Evolutionary conservation across 2,888 invertebrate species (phyloP).

Genomic region (Polydrusus pterygomalis): DNA sequence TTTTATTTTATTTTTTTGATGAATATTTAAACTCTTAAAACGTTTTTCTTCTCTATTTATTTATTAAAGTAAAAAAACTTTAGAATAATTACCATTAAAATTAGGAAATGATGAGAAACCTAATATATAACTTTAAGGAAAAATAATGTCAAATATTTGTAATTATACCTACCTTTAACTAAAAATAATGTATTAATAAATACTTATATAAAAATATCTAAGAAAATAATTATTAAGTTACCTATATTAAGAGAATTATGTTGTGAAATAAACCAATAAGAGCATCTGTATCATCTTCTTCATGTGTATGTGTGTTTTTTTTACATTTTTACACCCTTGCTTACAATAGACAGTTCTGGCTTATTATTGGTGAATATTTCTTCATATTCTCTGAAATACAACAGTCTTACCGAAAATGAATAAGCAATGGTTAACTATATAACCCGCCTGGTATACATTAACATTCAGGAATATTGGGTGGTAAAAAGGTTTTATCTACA

Average conservation of each 20-base stretch:
- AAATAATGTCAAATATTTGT: constrained; percentile 61
- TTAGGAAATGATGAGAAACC: neutral
- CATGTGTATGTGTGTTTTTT: constrained; percentile 16
- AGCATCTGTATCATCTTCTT: constrained; percentile 30
- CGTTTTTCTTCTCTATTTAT: neutral
- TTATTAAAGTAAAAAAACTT: neutral
- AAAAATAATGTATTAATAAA: constrained; percentile 1
- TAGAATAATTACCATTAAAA: too few species aligned
- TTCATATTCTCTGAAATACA: too few species aligned
- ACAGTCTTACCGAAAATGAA: too few species aligned
- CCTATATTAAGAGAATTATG: constrained; percentile 23
- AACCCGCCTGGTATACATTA: too few species aligned
- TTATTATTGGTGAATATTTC: too few species aligned
- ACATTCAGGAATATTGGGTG: too few species aligned
- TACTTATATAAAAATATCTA: constrained; percentile 5
- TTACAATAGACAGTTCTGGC: neutral
- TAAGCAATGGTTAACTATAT: too few species aligned
- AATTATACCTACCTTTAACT: constrained; percentile 61
- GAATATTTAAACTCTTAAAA: too few species aligned
- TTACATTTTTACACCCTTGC: constrained; percentile 10
- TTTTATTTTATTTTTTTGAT: too few species aligned
- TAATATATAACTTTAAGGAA: constrained; percentile 13
- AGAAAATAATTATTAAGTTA: constrained; percentile 22
- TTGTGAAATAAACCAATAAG: constrained; percentile 47
- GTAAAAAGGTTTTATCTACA: too few species aligned